phyloP scores from a whole-genome alignment of 2,113 vertebrate species.

The Carassius auratus region DNA sequence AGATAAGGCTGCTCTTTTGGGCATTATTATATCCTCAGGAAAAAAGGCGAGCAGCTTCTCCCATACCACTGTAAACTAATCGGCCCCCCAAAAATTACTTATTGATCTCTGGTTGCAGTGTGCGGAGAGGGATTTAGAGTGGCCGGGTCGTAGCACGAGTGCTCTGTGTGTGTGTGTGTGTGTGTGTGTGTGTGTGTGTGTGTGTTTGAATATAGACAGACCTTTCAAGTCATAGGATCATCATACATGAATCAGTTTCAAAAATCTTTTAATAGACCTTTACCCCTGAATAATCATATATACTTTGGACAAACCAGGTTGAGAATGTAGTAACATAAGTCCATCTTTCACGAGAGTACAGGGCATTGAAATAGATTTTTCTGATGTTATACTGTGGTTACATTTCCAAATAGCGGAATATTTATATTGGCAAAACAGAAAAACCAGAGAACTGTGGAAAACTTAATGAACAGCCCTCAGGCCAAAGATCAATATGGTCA shows the following conservation, averaged over 20 bases:
- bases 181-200: neutral
- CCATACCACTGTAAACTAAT: slow-evolving; percentile 92
- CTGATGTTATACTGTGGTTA: neutral
- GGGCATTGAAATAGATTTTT: slow-evolving; percentile 9
- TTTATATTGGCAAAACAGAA: neutral
- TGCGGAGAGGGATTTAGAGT: slow-evolving; percentile 80
- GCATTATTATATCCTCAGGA: slow-evolving; percentile 94
- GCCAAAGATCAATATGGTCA: slow-evolving; percentile 24
- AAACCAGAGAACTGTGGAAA: slow-evolving; percentile 15
- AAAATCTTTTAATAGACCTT: slow-evolving; percentile 59
- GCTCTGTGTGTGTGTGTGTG: slow-evolving; percentile 59
- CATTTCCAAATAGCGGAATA: slow-evolving; percentile 26
- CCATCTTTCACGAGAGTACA: slow-evolving; percentile 23
- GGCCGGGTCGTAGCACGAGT: slow-evolving; percentile 81
- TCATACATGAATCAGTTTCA: slow-evolving; percentile 67
- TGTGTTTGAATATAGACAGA: slow-evolving; percentile 44
- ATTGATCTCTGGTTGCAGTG: slow-evolving; percentile 84
- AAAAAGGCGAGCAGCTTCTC: slow-evolving; percentile 81
- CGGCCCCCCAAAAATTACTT: slow-evolving; percentile 98
- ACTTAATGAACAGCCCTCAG: slow-evolving; percentile 30
- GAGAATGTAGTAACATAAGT: slow-evolving; percentile 20
- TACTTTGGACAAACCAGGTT: slow-evolving; percentile 36
- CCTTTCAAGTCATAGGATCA: slow-evolving; percentile 35
- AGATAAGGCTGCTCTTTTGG: slow-evolving; percentile 83
- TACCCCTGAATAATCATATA: slow-evolving; percentile 42